phyloP scores from a whole-genome alignment of 2,113 vertebrate species.

The Leuciscus idus region DNA sequence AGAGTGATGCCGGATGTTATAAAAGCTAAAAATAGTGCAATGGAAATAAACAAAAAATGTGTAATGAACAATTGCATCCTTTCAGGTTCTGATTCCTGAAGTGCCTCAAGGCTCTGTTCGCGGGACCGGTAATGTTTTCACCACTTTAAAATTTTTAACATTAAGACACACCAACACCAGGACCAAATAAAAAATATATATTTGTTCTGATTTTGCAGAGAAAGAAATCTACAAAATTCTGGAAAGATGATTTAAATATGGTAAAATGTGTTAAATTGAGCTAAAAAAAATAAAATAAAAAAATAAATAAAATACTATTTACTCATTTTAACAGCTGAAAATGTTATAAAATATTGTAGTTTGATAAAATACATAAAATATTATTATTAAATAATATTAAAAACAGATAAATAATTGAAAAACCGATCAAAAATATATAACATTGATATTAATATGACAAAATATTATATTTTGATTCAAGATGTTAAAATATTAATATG shows the following conservation, averaged over 20 bases:
- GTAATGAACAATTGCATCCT: background rate
- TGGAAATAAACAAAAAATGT: background rate
- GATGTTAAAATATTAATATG: background rate
- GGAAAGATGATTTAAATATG: background rate
- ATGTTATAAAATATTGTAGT: background rate
- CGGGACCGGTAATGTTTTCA: background rate
- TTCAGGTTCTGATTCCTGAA: background rate
- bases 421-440: no score
- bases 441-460: no score
- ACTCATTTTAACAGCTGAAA: background rate
- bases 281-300: no score
- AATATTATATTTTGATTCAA: background rate
- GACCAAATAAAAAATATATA: background rate
- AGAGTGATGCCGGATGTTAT: background rate
- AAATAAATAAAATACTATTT: background rate
- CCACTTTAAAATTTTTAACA: background rate
- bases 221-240: background rate
- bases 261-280: background rate
- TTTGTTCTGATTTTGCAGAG: background rate
- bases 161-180: background rate
- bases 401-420: background rate
- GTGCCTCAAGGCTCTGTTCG: background rate
- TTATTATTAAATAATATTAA: background rate
- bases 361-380: background rate
- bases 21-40: constrained; percentile 4